phyloP scores from a whole-genome alignment of 2,113 vertebrate species.

The Chinchilla lanigera region DNA sequence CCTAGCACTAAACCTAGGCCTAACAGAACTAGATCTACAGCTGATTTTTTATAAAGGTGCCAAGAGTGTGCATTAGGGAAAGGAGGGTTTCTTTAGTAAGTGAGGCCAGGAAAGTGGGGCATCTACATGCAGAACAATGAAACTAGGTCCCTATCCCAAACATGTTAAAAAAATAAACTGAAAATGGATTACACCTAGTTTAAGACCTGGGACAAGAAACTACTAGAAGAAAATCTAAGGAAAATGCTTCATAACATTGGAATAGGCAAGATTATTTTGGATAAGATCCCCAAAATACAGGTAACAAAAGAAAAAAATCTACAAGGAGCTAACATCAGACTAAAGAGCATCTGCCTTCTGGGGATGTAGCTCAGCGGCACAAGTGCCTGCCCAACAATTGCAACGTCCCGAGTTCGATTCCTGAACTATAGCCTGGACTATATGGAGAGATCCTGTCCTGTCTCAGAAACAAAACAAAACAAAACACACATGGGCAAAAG shows the following conservation, averaged over 20 bases:
- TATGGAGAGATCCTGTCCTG: background rate
- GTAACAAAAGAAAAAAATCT: background rate
- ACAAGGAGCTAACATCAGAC: too few relatives aligned
- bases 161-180: background rate
- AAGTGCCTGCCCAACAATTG: too few relatives aligned
- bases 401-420: too few relatives aligned
- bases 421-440: background rate
- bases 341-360: too few relatives aligned
- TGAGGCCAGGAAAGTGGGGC: background rate
- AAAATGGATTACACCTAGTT: background rate
- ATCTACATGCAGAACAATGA: background rate
- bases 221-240: background rate
- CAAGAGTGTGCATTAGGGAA: background rate
- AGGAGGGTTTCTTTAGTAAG: background rate
- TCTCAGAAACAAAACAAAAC: background rate
- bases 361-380: too few relatives aligned
- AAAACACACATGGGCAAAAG: background rate
- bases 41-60: background rate
- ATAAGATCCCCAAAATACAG: background rate
- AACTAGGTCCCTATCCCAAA: background rate
- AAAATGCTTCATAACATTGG: background rate
- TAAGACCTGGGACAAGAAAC: background rate
- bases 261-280: background rate
- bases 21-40: background rate
- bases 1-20: background rate